Evolutionary conservation across 2,113 vertebrate genomes (phyloP).

Genomic region (Phaethon lepturus): DNA sequence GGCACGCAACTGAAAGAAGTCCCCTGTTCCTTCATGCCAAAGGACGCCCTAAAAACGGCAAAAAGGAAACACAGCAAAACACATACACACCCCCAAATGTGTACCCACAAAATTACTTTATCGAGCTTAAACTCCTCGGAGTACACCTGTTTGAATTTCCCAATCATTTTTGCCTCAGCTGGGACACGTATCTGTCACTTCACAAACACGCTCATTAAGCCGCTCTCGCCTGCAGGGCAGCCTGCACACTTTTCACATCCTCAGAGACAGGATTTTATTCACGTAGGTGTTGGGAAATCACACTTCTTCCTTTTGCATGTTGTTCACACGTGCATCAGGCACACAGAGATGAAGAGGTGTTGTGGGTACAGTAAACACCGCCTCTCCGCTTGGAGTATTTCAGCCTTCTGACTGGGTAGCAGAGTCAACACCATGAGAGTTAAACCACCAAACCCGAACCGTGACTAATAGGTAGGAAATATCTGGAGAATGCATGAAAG

Average conservation of each 20-base stretch:
- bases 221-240: not conserved
- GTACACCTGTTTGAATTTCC: not conserved
- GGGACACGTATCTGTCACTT: not conserved
- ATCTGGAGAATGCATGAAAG: conserved; percentile 16
- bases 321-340: not conserved
- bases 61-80: not conserved
- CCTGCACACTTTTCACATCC: not conserved
- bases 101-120: not conserved
- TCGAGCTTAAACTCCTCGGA: not conserved
- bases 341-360: not conserved
- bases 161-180: not conserved
- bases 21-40: not conserved
- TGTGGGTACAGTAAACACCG: not conserved
- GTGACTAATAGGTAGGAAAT: conserved; percentile 28
- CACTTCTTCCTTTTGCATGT: not conserved
- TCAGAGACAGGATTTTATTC: not conserved
- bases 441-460: not conserved
- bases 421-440: not conserved
- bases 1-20: not conserved
- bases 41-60: not conserved
- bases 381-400: not conserved
- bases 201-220: not conserved
- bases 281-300: not conserved
- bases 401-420: not conserved
- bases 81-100: accelerated